Evolutionary conservation across 2,797 vertebrate species (phyloP).

Genomic region (Apogon talboti): DNA sequence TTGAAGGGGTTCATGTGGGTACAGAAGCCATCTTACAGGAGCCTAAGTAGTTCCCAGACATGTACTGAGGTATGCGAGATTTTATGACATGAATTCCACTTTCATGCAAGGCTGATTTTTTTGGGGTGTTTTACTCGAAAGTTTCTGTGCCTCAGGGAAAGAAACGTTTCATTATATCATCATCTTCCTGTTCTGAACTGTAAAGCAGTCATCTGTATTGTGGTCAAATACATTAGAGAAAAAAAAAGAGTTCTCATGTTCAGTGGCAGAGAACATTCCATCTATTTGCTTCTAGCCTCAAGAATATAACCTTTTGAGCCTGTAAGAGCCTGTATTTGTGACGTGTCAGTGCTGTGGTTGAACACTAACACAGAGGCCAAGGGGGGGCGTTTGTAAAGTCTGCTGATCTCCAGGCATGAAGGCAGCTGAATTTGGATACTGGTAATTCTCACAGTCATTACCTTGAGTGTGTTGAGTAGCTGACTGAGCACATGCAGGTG

Average conservation of each 20-base stretch:
- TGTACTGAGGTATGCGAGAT: constrained; percentile 23
- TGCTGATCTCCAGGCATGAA: constrained; percentile 24
- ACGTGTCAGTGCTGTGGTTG: neutral
- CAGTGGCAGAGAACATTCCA: constrained; percentile 9
- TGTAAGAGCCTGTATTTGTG: neutral
- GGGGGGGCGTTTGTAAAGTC: constrained; percentile 36
- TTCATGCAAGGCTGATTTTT: constrained; percentile 29
- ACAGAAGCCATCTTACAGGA: constrained; percentile 51
- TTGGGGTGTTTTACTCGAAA: constrained; percentile 38
- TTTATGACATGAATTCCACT: constrained; percentile 36
- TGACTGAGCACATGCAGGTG: constrained; percentile 65
- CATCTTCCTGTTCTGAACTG: constrained; percentile 17
- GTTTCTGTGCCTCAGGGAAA: constrained; percentile 29
- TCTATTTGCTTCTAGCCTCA: neutral
- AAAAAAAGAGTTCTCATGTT: constrained; percentile 37
- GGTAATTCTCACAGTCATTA: constrained; percentile 65
- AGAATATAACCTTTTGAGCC: no score
- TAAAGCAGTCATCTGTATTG: constrained; percentile 9
- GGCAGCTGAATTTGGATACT: constrained; percentile 48
- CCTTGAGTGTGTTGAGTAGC: constrained; percentile 42
- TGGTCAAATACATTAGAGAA: constrained; percentile 8
- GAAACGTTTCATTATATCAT: constrained; percentile 35
- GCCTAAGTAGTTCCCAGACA: constrained; percentile 65
- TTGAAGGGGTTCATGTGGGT: constrained; percentile 39
- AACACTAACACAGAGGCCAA: constrained; percentile 4